A percentile compares a stretch with the other conserved stretches of the same genome.
phyloP scores from a whole-genome alignment of 2,113 vertebrate genomes.

The Paedocypris sp. region DNA sequence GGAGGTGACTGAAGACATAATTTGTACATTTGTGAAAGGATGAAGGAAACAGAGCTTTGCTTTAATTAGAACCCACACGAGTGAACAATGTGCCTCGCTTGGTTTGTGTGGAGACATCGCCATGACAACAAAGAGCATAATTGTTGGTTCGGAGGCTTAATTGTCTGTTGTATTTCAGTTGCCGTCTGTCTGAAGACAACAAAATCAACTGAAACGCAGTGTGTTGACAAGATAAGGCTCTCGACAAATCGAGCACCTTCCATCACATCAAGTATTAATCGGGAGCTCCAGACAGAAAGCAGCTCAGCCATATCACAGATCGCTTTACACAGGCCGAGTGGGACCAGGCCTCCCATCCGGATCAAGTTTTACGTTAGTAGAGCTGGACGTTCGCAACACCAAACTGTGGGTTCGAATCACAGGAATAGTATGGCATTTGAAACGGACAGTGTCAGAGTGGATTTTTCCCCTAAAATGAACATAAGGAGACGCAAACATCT shows the following conservation, averaged over 20 bases:
- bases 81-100: background rate
- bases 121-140: constrained; percentile 11
- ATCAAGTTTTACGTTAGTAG: constrained; percentile 39
- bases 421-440: background rate
- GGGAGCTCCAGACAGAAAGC: constrained; percentile 38
- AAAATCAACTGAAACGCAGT: constrained; percentile 17
- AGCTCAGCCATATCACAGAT: constrained; percentile 33
- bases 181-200: constrained; percentile 12
- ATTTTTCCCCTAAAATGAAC: no score
- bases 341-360: constrained; percentile 29
- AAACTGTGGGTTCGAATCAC: no score
- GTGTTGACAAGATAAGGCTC: constrained; percentile 32
- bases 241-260: constrained; percentile 47
- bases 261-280: constrained; percentile 52
- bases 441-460: background rate
- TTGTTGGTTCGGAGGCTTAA: constrained; percentile 13
- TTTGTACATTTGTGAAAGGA: background rate
- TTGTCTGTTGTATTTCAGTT: constrained; percentile 13
- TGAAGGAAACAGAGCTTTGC: background rate
- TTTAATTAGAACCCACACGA: constrained; percentile 7
- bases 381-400: no score
- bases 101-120: constrained; percentile 2
- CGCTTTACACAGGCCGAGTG: constrained; percentile 44
- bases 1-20: no score
- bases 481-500: constrained; percentile 7